These are phyloP conservation scores for Ectobius pallidus DNA, from an alignment of 2,888 invertebrate species.

Conservation along the genomic window DNA sequence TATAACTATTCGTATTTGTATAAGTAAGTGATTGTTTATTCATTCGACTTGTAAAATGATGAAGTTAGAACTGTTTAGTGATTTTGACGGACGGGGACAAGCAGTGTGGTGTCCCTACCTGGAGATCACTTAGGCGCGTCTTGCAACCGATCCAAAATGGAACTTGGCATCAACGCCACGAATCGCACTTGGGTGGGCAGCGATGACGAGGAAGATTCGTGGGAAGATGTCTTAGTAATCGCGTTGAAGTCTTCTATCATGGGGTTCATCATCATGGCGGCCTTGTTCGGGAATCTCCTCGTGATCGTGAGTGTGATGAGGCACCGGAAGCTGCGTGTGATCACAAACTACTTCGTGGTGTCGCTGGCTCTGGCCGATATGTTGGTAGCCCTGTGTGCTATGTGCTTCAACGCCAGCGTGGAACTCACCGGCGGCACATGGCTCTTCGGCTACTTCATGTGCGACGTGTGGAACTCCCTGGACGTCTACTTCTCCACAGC, in stretches of 20 bases:
- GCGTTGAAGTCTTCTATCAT: conserved; percentile 73
- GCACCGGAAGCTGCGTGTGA: conserved; percentile 80
- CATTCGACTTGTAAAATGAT: no score
- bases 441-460: conserved; percentile 89
- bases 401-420: conserved; percentile 92
- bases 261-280: conserved; percentile 85
- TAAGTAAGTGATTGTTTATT: not conserved
- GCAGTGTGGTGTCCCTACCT: not conserved
- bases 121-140: not conserved
- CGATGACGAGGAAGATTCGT: not conserved
- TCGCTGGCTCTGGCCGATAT: conserved; percentile 93
- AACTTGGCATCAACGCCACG: not conserved
- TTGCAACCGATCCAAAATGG: not conserved
- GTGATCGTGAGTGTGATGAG: conserved; percentile 85
- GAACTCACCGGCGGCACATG: conserved; percentile 82
- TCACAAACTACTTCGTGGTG: conserved; percentile 96
- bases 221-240: conserved; percentile 54
- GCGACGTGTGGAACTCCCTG: conserved; percentile 92
- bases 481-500: conserved; percentile 94
- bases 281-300: conserved; percentile 89
- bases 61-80: no score
- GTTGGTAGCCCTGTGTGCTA: conserved; percentile 88
- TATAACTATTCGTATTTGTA: not conserved
- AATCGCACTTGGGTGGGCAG: not conserved
- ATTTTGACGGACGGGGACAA: no score